Percentiles rank a stretch among this genome's conserved stretches.
Evolutionary conservation across 2,888 invertebrate species (phyloP).

Genomic region (Cephus rjabovi): DNA sequence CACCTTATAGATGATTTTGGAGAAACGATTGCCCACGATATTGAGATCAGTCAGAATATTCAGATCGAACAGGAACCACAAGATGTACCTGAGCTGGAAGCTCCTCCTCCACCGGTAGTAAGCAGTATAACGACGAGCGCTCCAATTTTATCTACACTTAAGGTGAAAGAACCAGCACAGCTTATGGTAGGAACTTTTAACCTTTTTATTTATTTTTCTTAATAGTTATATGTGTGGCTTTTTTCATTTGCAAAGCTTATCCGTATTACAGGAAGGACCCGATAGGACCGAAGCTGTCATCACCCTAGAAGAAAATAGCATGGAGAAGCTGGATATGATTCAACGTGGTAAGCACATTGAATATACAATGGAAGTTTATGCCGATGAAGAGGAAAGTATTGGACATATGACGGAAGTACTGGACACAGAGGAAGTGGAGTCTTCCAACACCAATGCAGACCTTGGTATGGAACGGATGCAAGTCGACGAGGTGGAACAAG

Average conservation of each 20-base stretch:
- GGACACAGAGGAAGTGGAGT: conserved; percentile 42
- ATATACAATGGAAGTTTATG: neutral
- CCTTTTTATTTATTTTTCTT: neutral
- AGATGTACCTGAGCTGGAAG: conserved; percentile 52
- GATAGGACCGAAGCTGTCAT: conserved; percentile 25
- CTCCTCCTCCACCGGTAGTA: conserved; percentile 53
- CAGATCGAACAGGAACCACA: conserved; percentile 44
- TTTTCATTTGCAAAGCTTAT: neutral
- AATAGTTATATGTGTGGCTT: neutral
- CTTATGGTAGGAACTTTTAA: conserved; percentile 30
- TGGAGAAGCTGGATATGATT: conserved; percentile 33
- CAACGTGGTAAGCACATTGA: neutral
- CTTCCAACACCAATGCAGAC: conserved; percentile 27
- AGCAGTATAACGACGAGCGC: conserved; percentile 42
- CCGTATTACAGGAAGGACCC: conserved; percentile 16
- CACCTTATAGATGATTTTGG: conserved; percentile 50
- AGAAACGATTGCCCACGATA: conserved; percentile 29
- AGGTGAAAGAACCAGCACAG: conserved; percentile 41
- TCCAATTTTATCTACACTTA: conserved; percentile 44
- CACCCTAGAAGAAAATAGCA: conserved; percentile 34
- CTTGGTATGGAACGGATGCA: conserved; percentile 34
- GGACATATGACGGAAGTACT: conserved; percentile 32
- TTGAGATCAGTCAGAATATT: conserved; percentile 31
- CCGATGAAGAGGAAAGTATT: neutral
- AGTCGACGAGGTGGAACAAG: conserved; percentile 34